A percentile compares a stretch with the other conserved stretches of the same genome.
phyloP scores from a whole-genome alignment of 2,888 invertebrate genomes.

The Pyralis farinalis region DNA sequence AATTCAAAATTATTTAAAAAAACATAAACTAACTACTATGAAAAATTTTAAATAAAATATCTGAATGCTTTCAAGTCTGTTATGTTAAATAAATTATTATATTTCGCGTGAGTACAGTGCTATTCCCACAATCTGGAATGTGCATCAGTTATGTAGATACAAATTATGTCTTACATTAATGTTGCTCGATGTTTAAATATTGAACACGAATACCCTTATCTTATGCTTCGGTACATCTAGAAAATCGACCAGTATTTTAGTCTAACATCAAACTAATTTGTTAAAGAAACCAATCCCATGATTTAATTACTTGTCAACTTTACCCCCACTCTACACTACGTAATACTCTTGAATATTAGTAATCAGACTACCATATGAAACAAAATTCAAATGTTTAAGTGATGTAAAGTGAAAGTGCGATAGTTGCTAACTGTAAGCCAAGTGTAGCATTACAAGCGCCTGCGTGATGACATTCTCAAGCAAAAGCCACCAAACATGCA shows the following conservation, averaged over 20 bases:
- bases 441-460: conserved; percentile 12
- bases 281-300: background rate
- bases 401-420: background rate
- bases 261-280: conserved; percentile 3
- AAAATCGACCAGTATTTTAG: conserved; percentile 27
- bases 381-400: background rate
- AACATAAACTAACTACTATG: no score
- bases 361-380: conserved; percentile 2
- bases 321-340: background rate
- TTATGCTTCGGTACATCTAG: conserved; percentile 54
- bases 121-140: conserved; percentile 20
- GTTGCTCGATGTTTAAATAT: conserved; percentile 32
- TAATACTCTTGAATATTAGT: conserved; percentile 1
- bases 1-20: background rate
- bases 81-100: conserved; percentile 1
- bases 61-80: no score
- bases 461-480: conserved; percentile 20
- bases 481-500: conserved; percentile 31
- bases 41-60: no score
- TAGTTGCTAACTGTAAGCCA: background rate
- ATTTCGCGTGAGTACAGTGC: conserved; percentile 8
- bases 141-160: conserved; percentile 17
- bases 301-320: background rate
- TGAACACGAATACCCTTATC: conserved; percentile 49
- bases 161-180: conserved; percentile 18